Conservation (phyloP, 2,113 vertebrate species). For the Zeus faber region DNA sequence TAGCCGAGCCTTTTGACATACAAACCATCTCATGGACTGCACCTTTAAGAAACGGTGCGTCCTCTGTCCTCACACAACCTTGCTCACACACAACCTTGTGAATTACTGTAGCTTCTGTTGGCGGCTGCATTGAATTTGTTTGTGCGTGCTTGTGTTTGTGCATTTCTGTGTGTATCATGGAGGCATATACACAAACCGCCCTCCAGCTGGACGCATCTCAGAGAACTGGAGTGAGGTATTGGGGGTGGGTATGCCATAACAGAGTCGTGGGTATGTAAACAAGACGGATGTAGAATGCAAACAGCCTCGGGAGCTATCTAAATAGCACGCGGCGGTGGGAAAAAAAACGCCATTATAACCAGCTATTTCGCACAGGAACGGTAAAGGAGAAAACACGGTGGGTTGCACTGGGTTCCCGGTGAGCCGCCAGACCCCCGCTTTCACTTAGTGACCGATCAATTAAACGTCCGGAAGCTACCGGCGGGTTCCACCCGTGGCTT, state of each 20-base stretch:
- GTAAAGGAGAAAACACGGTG: too few relatives aligned
- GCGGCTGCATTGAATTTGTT: too few relatives aligned
- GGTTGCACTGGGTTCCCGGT: conserved; percentile 33
- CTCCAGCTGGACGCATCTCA: conserved; percentile 35
- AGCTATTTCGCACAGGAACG: too few relatives aligned
- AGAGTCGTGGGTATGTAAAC: conserved; percentile 44
- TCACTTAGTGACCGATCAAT: conserved; percentile 33
- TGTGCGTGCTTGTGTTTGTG: neutral
- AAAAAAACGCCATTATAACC: too few relatives aligned
- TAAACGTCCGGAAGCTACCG: conserved; percentile 40
- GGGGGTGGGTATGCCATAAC: conserved; percentile 37
- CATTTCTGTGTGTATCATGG: neutral
- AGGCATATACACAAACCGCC: conserved; percentile 14
- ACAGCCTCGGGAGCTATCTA: conserved; percentile 36
- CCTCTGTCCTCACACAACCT: too few relatives aligned
- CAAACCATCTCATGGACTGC: too few relatives aligned
- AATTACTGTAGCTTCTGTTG: too few relatives aligned
- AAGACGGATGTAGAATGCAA: conserved; percentile 33
- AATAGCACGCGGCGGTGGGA: conserved; percentile 33
- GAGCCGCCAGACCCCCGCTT: conserved; percentile 23
- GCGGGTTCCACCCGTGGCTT: too few relatives aligned
- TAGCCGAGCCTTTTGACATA: too few relatives aligned
- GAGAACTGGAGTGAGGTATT: conserved; percentile 25
- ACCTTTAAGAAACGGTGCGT: too few relatives aligned
- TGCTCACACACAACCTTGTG: too few relatives aligned